A percentile compares a stretch with the other conserved stretches of the same genome.
These are phyloP conservation scores for Boleophthalmus pectinirostris DNA, from an alignment of 2,113 vertebrate species.

Conservation along the genomic window DNA sequence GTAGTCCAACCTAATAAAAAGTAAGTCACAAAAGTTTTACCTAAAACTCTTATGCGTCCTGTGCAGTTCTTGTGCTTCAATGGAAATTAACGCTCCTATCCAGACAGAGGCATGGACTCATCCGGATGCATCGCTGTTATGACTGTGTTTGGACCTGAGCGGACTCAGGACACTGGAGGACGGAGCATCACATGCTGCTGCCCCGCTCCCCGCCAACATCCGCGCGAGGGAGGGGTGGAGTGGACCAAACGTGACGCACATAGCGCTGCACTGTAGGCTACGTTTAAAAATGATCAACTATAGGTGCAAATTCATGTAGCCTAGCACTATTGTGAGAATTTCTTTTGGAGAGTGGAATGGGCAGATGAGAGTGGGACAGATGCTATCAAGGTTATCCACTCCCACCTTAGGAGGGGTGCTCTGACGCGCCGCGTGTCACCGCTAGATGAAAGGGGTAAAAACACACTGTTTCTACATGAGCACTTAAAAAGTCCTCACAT, in stretches of 20 bases:
- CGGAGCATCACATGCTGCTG: slow-evolving; percentile 59
- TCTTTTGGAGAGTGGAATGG: neutral
- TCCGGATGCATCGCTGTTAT: slow-evolving; percentile 3
- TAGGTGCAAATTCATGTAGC: slow-evolving; percentile 16
- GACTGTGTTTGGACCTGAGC: slow-evolving; percentile 30
- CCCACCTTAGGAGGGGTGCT: slow-evolving; percentile 43
- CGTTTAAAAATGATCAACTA: slow-evolving; percentile 9
- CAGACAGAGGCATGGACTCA: slow-evolving; percentile 20
- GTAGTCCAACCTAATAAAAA: neutral
- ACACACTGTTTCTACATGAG: neutral
- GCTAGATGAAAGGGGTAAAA: neutral
- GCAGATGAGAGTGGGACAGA: neutral
- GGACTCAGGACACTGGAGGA: slow-evolving; percentile 49
- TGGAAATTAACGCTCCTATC: neutral
- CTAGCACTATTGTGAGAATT: neutral
- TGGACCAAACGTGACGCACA: slow-evolving; percentile 66
- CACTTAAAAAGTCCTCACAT: neutral
- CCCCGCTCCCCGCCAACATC: slow-evolving; percentile 31
- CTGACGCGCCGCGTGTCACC: slow-evolving; percentile 53
- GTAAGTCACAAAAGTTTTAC: neutral
- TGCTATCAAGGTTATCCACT: slow-evolving; percentile 64
- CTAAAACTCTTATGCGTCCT: slow-evolving; percentile 26
- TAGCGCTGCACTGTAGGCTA: slow-evolving; percentile 19
- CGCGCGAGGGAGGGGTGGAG: slow-evolving; percentile 47
- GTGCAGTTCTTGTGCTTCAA: slow-evolving; percentile 2